phyloP scores from a whole-genome alignment of 2,888 invertebrate genomes.

The Abrostola tripartita region DNA sequence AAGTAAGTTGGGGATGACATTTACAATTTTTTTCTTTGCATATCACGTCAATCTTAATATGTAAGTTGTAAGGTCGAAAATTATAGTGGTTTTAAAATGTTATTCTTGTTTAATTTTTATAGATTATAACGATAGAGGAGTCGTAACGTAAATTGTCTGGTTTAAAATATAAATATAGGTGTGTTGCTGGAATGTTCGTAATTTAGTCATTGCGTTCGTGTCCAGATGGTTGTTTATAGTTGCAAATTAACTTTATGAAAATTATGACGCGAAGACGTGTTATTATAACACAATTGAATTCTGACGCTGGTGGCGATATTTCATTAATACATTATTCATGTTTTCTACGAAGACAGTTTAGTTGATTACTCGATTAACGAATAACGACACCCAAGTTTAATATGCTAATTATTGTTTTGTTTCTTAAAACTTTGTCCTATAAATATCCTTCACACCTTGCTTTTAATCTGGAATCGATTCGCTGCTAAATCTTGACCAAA shows the following conservation, averaged over 20 bases:
- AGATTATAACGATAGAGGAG: slow-evolving; percentile 66
- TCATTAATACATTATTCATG: background rate
- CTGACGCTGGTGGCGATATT: slow-evolving; percentile 2
- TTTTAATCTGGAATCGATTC: no score
- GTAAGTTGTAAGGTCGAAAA: slow-evolving; percentile 57
- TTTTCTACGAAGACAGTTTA: background rate
- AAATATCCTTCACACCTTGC: background rate
- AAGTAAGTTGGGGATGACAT: slow-evolving; percentile 34
- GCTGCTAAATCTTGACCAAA: no score
- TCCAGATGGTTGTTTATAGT: slow-evolving; percentile 27
- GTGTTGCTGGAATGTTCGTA: slow-evolving; percentile 41
- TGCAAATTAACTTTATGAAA: background rate
- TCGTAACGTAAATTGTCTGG: slow-evolving; percentile 66
- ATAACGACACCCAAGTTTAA: background rate
- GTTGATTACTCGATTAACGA: slow-evolving; percentile 4
- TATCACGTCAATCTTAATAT: slow-evolving; percentile 60
- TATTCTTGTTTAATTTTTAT: slow-evolving; percentile 61
- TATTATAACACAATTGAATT: slow-evolving; percentile 5
- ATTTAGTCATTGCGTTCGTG: slow-evolving; percentile 47
- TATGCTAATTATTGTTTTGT: background rate
- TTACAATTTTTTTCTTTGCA: slow-evolving; percentile 53
- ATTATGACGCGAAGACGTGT: background rate
- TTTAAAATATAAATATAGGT: slow-evolving; percentile 51
- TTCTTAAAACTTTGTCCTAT: background rate
- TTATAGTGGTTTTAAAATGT: slow-evolving; percentile 50